Percentiles rank a stretch among this genome's conserved stretches.
Conservation (phyloP, 2,888 invertebrate species). For the Aphodius sticticus region DNA sequence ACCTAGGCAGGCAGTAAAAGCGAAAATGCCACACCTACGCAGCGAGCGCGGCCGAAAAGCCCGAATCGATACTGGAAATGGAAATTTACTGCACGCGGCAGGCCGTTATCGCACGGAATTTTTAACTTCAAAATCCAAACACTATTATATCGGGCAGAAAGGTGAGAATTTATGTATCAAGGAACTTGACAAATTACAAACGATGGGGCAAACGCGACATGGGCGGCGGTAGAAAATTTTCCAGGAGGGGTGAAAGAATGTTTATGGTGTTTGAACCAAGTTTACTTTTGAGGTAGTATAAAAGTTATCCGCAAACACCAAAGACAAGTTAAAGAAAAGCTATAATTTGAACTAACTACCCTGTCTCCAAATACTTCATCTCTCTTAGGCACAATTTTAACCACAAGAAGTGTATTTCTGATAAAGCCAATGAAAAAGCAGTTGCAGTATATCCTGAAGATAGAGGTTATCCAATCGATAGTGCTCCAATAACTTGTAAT, state of each 20-base stretch:
- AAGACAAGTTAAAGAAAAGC: too few relatives aligned
- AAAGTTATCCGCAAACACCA: too few relatives aligned
- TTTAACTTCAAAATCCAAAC: background rate
- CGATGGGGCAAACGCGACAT: background rate
- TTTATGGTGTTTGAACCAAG: too few relatives aligned
- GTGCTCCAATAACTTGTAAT: too few relatives aligned
- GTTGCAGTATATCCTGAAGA: too few relatives aligned
- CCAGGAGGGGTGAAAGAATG: background rate
- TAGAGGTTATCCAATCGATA: too few relatives aligned
- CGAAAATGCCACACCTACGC: constrained; percentile 26
- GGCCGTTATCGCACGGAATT: background rate
- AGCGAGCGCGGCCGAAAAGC: background rate
- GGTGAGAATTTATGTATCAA: background rate
- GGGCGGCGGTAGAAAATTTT: background rate
- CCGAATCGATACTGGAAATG: constrained; percentile 13
- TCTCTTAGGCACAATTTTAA: too few relatives aligned
- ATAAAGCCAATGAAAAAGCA: too few relatives aligned
- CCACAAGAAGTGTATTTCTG: too few relatives aligned
- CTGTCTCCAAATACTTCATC: too few relatives aligned
- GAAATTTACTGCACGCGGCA: constrained; percentile 4
- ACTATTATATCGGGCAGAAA: background rate
- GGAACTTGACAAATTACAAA: background rate
- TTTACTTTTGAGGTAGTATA: too few relatives aligned
- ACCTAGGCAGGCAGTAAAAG: constrained; percentile 15
- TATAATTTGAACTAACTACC: too few relatives aligned